A percentile compares a stretch with the other conserved stretches of the same genome.
Conservation (phyloP, 2,888 invertebrate genomes). For the Argynnis bischoffii region DNA sequence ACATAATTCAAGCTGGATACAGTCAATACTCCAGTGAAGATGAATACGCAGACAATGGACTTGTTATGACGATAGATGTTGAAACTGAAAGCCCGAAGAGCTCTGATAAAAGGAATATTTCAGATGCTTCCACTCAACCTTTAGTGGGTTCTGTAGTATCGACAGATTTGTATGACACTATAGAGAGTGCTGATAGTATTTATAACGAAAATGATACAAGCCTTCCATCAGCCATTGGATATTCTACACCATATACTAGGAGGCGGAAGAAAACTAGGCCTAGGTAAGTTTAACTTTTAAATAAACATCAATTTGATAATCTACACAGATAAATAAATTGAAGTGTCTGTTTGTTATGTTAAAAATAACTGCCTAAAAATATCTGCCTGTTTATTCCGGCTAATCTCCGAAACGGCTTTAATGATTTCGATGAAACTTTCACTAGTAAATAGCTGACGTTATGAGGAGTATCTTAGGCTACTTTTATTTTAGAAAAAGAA, state of each 20-base stretch:
- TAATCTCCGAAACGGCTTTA: no score
- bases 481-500: no score
- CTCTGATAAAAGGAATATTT: constrained; percentile 55
- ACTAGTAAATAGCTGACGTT: no score
- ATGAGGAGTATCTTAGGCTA: no score
- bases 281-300: constrained; percentile 51
- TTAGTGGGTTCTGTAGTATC: constrained; percentile 52
- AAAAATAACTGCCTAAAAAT: no score
- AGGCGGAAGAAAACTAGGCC: constrained; percentile 57
- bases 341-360: neutral
- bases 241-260: constrained; percentile 63
- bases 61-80: constrained; percentile 71
- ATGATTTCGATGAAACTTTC: no score
- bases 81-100: constrained; percentile 56
- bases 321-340: neutral
- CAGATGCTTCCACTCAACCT: constrained; percentile 59
- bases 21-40: constrained; percentile 68
- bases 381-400: no score
- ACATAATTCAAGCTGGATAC: constrained; percentile 49
- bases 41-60: constrained; percentile 56
- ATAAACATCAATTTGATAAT: neutral
- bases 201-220: constrained; percentile 51
- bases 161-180: constrained; percentile 63
- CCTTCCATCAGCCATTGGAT: constrained; percentile 51
- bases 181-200: constrained; percentile 56